Conservation (phyloP, 1,140 invertebrate genomes). For the Steinernema khuongi region DNA sequence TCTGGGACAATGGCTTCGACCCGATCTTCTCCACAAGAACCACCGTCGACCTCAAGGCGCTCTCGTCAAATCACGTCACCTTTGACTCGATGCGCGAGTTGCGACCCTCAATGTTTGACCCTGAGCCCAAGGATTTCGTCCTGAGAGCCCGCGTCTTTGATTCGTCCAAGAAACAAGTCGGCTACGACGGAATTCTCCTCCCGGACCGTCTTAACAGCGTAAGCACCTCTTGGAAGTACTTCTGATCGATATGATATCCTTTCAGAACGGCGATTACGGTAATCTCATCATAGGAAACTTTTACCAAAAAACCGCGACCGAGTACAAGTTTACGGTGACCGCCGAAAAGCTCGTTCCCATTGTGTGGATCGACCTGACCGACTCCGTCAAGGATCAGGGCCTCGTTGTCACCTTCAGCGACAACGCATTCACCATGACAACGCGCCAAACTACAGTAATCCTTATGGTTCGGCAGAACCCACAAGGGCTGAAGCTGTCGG, state of each 20-base stretch:
- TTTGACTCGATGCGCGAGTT: not conserved
- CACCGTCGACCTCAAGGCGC: not conserved
- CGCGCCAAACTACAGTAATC: not conserved
- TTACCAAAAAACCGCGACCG: not conserved
- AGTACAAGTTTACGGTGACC: not conserved
- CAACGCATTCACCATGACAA: constrained; percentile 41
- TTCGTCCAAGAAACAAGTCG: constrained; percentile 2
- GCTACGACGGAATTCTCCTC: constrained; percentile 16
- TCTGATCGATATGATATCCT: not conserved
- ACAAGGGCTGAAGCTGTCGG: not conserved
- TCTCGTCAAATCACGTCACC: not conserved
- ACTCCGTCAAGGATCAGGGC: constrained; percentile 3
- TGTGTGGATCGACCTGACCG: not conserved
- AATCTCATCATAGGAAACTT: not conserved
- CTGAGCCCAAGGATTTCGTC: constrained; percentile 19
- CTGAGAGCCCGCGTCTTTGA: constrained; percentile 17
- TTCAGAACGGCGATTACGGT: constrained; percentile 14
- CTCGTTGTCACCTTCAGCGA: constrained; percentile 21
- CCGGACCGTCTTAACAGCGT: constrained; percentile 5
- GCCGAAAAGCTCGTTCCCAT: not conserved
- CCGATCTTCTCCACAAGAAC: constrained; percentile 33
- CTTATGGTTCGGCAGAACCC: not conserved
- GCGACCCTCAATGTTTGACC: not conserved
- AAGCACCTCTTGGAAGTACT: not conserved
- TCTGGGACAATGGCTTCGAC: constrained; percentile 30